Conservation (phyloP, 2,113 vertebrate species). For the Haplochromis vanheusdeni region DNA sequence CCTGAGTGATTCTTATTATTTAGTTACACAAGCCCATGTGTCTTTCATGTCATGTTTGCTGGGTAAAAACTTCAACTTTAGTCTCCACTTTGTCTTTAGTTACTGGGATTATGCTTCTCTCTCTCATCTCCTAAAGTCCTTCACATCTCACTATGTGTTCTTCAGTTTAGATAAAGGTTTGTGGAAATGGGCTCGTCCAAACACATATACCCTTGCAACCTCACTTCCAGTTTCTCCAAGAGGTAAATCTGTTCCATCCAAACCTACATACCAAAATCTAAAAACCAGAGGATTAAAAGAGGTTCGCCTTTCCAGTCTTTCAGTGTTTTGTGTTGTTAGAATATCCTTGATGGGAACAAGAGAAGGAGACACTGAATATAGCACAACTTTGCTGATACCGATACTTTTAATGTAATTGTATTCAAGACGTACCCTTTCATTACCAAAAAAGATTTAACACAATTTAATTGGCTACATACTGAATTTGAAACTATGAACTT, state of each 20-base stretch:
- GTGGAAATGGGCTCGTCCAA: not conserved
- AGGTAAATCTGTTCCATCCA: not conserved
- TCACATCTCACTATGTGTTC: not conserved
- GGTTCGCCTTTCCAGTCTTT: not conserved
- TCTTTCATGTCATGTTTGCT: not conserved
- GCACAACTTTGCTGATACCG: not conserved
- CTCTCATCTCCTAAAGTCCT: not conserved
- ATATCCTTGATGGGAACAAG: not conserved
- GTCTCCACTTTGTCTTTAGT: not conserved
- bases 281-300: conserved; percentile 1
- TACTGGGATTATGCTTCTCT: not conserved
- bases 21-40: not conserved
- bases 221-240: not conserved
- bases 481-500: not conserved
- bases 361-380: not conserved
- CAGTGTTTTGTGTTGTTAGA: not conserved
- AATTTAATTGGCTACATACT: not conserved
- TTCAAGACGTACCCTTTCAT: not conserved
- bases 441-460: not conserved
- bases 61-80: not conserved
- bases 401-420: not conserved
- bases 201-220: not conserved
- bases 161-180: not conserved
- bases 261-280: not conserved
- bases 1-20: not conserved